Conservation (phyloP, 2,797 vertebrate genomes). For the Danio jaintianensis region DNA sequence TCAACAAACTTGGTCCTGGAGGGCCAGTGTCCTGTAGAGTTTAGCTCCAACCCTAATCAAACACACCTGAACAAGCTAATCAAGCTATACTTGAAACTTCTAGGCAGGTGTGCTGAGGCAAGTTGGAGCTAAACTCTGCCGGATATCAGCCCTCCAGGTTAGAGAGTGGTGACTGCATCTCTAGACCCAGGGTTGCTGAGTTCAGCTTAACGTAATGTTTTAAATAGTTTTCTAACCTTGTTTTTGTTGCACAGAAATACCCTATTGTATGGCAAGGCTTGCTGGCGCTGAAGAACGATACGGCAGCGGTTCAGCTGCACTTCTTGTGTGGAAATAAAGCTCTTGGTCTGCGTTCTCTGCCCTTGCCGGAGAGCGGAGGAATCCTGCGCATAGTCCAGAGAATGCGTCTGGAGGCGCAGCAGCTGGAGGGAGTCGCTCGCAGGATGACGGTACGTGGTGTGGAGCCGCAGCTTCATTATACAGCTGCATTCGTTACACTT, state of each 20-base stretch:
- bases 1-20: no score
- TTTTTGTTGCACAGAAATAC: constrained; percentile 85
- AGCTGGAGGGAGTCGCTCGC: constrained; percentile 93
- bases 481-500: not conserved
- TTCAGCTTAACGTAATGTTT: no score
- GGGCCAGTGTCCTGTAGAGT: no score
- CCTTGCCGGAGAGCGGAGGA: constrained; percentile 91
- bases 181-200: no score
- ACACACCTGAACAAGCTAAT: no score
- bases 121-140: no score
- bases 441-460: constrained; percentile 89
- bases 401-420: constrained; percentile 95
- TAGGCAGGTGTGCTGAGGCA: no score
- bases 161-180: no score
- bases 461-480: not conserved
- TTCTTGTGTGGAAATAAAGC: constrained; percentile 97
- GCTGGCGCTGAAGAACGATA: constrained; percentile 96
- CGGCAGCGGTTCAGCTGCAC: constrained; percentile 96
- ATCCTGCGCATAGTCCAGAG: constrained; percentile 94
- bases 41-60: no score
- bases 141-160: no score
- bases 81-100: no score
- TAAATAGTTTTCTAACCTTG: no score
- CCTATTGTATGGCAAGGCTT: constrained; percentile 99
- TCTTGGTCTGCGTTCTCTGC: constrained; percentile 92